Percentiles rank a stretch among this genome's conserved stretches.
Evolutionary conservation across 1,140 invertebrate genomes (phyloP).

Genomic region (Monomorium pharaonis): DNA sequence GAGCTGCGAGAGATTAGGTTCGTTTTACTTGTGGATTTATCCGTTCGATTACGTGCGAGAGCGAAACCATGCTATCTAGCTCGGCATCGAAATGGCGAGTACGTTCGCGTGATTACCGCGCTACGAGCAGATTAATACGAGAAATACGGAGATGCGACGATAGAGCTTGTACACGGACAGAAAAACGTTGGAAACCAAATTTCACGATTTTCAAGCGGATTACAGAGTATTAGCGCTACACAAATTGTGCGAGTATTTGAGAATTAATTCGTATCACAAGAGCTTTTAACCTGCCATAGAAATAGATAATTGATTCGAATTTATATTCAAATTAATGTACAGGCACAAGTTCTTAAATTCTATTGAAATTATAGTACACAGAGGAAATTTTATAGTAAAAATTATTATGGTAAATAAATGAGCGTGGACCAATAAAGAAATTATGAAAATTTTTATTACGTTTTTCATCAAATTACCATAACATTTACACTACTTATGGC

Average conservation of each 20-base stretch:
- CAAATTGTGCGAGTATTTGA: neutral
- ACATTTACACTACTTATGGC: too few relatives aligned
- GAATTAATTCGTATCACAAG: neutral
- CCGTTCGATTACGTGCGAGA: constrained; percentile 48
- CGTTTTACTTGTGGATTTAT: constrained; percentile 49
- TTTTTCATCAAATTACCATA: too few relatives aligned
- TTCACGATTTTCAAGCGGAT: neutral
- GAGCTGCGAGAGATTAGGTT: constrained; percentile 36
- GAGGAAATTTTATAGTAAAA: too few relatives aligned
- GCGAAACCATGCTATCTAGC: constrained; percentile 24
- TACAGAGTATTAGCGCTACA: neutral
- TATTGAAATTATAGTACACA: too few relatives aligned
- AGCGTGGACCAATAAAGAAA: too few relatives aligned
- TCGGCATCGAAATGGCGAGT: constrained; percentile 45
- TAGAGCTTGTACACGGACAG: neutral
- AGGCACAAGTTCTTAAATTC: neutral
- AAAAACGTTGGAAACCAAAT: neutral
- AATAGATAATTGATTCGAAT: too few relatives aligned
- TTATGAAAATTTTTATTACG: too few relatives aligned
- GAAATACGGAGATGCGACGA: constrained; percentile 15
- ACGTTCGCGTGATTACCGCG: constrained; percentile 27
- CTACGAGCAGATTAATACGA: constrained; percentile 24
- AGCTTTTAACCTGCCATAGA: neutral
- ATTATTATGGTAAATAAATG: too few relatives aligned
- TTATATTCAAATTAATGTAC: too few relatives aligned